Evolutionary conservation across 2,888 invertebrate species (phyloP).

Genomic region (Leptinotarsa peninsularis): DNA sequence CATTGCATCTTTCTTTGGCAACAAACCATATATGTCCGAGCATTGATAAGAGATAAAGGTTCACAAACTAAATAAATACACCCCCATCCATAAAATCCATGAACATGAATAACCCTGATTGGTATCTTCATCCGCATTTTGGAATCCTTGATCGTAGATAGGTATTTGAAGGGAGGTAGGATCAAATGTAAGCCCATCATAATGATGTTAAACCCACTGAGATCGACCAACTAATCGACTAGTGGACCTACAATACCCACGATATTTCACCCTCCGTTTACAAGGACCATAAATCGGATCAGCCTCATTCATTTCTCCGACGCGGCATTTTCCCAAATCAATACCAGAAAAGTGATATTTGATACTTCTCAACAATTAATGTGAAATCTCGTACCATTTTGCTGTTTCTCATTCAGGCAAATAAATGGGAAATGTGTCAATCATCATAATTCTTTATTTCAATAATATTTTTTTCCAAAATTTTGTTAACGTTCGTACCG

Average conservation of each 20-base stretch:
- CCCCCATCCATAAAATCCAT: background rate
- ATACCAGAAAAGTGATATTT: slow-evolving; percentile 2
- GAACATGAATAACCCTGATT: slow-evolving; percentile 34
- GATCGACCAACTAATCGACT: slow-evolving; percentile 46
- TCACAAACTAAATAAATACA: background rate
- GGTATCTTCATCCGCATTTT: slow-evolving; percentile 33
- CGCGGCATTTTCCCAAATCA: slow-evolving; percentile 11
- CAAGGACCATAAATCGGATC: slow-evolving; percentile 40
- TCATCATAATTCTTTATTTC: no score
- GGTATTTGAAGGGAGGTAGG: slow-evolving; percentile 43
- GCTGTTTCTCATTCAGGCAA: no score
- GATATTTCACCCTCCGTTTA: slow-evolving; percentile 43
- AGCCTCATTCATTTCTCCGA: slow-evolving; percentile 34
- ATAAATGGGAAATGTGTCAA: no score
- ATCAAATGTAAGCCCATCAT: slow-evolving; percentile 51
- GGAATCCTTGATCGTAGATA: slow-evolving; percentile 33
- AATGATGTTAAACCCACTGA: slow-evolving; percentile 52
- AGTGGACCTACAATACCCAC: slow-evolving; percentile 36
- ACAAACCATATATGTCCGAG: background rate
- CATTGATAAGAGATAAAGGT: background rate
- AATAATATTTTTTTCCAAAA: no score
- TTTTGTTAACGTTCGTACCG: no score
- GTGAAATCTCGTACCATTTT: no score
- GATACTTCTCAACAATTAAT: background rate
- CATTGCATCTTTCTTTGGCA: background rate